phyloP scores from a whole-genome alignment of 2,797 vertebrate genomes.

The Peromyscus eremicus region DNA sequence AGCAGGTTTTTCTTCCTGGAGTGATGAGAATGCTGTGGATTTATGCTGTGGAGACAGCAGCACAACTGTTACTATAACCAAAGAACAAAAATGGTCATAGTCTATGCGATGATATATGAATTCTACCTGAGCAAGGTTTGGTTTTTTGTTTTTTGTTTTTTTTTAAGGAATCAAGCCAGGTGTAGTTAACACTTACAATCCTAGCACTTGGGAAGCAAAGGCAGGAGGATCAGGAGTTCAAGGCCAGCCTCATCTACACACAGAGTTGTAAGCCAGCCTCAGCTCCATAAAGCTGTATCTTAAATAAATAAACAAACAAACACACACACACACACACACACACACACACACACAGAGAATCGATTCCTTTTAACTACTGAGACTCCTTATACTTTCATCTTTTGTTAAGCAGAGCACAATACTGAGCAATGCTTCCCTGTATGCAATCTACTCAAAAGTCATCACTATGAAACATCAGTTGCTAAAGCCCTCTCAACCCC shows the following conservation, averaged over 20 bases:
- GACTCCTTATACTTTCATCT: conserved; percentile 1
- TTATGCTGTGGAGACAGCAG: neutral
- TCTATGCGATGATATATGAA: neutral
- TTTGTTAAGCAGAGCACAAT: neutral
- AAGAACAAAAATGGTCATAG: neutral
- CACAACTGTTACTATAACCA: neutral
- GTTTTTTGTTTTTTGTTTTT: neutral
- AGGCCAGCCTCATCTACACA: neutral
- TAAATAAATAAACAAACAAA: neutral
- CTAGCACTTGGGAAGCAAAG: neutral
- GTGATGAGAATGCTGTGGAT: neutral
- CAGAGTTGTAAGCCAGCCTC: neutral
- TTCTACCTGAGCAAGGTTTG: conserved; percentile 31
- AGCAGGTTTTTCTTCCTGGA: neutral
- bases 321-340: neutral
- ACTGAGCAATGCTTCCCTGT: neutral
- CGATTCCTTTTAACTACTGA: conserved; percentile 42
- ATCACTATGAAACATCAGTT: neutral
- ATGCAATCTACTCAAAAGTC: conserved; percentile 13
- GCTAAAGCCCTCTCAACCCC: neutral
- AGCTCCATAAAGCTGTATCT: neutral
- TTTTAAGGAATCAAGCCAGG: neutral
- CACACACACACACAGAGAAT: neutral
- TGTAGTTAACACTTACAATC: neutral
- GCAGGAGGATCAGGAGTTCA: neutral